These are phyloP conservation scores for Zaprionus inermis DNA, from an alignment of 1,140 invertebrate genomes.

Conservation along the genomic window DNA sequence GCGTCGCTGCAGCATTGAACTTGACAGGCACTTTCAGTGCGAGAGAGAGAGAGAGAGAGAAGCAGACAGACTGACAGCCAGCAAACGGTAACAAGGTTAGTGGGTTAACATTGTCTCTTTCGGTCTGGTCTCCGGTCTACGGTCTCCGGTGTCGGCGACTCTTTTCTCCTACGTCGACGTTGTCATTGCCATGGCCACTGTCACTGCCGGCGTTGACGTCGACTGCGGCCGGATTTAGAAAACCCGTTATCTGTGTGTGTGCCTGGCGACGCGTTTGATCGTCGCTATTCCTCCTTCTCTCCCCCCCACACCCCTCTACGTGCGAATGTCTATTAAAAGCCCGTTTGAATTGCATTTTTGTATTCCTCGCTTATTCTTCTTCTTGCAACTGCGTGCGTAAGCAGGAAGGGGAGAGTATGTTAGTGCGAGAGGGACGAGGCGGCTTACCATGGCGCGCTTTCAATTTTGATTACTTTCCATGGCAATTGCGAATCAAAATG, in stretches of 20 bases:
- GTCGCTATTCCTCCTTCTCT: constrained; percentile 16
- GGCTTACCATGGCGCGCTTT: constrained; percentile 13
- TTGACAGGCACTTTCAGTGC: constrained; percentile 63
- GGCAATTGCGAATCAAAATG: constrained; percentile 34
- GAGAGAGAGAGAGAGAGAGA: constrained; percentile 26
- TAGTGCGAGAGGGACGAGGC: not conserved
- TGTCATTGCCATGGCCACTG: not conserved
- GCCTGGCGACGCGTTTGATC: constrained; percentile 35
- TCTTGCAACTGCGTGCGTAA: constrained; percentile 9
- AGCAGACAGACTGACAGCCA: not conserved
- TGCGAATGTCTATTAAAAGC: constrained; percentile 60
- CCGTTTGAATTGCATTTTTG: constrained; percentile 48
- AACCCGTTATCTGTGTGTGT: constrained; percentile 57
- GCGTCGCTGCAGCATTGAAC: constrained; percentile 62
- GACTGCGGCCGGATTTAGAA: constrained; percentile 65
- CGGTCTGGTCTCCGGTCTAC: constrained; percentile 15
- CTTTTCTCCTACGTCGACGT: constrained; percentile 27
- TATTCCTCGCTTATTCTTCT: constrained; percentile 1
- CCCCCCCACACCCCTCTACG: not conserved
- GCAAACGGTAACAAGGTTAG: constrained; percentile 71
- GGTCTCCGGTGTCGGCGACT: constrained; percentile 20
- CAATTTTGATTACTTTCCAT: constrained; percentile 70
- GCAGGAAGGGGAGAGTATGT: not conserved
- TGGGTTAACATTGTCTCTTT: constrained; percentile 68
- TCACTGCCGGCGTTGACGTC: constrained; percentile 7